These are phyloP conservation scores for Hemiscyllium ocellatum DNA, from an alignment of 2,113 vertebrate species.

Conservation along the genomic window DNA sequence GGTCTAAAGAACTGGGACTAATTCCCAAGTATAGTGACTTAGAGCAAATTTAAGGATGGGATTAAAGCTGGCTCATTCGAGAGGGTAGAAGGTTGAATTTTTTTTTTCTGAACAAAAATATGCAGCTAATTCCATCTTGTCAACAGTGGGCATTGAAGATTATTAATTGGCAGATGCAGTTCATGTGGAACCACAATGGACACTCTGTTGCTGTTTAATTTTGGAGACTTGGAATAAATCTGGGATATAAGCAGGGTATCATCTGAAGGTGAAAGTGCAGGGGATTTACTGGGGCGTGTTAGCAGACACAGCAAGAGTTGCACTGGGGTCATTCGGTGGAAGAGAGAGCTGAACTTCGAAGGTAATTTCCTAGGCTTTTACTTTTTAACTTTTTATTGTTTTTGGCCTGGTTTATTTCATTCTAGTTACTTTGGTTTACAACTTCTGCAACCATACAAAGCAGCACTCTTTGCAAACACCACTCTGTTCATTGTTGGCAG, in stretches of 20 bases:
- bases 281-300: slow-evolving; percentile 35
- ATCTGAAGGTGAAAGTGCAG: slow-evolving; percentile 51
- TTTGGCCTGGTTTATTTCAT: background rate
- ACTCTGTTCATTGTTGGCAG: no score
- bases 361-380: background rate
- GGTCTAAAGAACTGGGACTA: slow-evolving; percentile 53
- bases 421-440: background rate
- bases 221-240: slow-evolving; percentile 59
- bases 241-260: slow-evolving; percentile 51
- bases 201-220: slow-evolving; percentile 76
- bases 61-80: slow-evolving; percentile 74
- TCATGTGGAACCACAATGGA: slow-evolving; percentile 77
- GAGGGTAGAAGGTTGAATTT: slow-evolving; percentile 61
- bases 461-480: no score
- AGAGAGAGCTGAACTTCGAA: background rate
- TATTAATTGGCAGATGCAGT: slow-evolving; percentile 62
- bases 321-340: slow-evolving; percentile 13
- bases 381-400: background rate
- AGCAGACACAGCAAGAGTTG: slow-evolving; percentile 42
- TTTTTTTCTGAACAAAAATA: slow-evolving; percentile 59
- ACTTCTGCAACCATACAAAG: background rate
- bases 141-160: slow-evolving; percentile 97
- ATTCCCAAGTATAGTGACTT: slow-evolving; percentile 25
- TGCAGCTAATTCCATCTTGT: slow-evolving; percentile 93
- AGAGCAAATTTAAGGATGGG: slow-evolving; percentile 59